Percentiles rank a stretch among this genome's conserved stretches.
Evolutionary conservation across 2,797 vertebrate genomes (phyloP).

Genomic region (Falco columbarius): DNA sequence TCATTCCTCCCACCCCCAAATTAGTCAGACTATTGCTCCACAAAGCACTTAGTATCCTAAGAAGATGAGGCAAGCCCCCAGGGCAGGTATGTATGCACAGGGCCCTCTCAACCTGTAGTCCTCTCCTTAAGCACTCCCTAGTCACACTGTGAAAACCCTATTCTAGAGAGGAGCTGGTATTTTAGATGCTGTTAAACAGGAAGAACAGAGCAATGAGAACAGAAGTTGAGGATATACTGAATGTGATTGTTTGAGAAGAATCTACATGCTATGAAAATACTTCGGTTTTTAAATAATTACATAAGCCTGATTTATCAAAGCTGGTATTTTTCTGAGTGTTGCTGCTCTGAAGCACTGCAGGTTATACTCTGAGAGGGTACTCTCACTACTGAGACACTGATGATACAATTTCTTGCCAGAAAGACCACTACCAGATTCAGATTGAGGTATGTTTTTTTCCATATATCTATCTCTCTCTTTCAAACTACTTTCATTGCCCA

Average conservation of each 20-base stretch:
- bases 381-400: neutral
- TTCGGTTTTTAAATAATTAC: neutral
- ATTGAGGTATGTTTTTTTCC: neutral
- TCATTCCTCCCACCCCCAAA: accelerated
- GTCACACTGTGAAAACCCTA: neutral
- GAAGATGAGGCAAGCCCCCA: neutral
- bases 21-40: neutral
- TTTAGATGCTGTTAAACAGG: neutral
- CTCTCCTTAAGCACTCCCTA: neutral
- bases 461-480: neutral
- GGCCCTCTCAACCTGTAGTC: neutral
- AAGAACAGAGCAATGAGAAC: neutral
- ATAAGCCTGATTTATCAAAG: neutral
- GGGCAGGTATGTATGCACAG: neutral
- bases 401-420: neutral
- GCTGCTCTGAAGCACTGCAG: neutral
- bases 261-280: neutral
- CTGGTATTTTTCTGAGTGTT: neutral
- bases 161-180: neutral
- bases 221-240: neutral
- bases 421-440: neutral
- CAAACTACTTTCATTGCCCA: neutral
- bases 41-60: neutral
- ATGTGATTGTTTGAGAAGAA: neutral
- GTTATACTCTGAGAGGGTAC: neutral